Conservation (phyloP, 2,888 invertebrate genomes). For the Tortrix viridana region DNA sequence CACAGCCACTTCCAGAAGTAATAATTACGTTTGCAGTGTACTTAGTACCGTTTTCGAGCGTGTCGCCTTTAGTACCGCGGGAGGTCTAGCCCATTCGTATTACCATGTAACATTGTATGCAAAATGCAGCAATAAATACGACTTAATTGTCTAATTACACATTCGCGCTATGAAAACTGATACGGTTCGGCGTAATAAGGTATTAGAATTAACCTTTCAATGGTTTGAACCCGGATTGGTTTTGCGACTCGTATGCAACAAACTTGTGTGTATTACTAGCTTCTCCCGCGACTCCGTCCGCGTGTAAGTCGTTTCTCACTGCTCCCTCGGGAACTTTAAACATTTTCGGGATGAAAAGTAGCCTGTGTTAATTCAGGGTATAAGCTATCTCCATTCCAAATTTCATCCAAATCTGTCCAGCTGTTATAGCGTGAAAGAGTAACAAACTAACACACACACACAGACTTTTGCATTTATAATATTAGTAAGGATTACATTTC, state of each 20-base stretch:
- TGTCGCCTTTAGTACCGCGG: slow-evolving; percentile 44
- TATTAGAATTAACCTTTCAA: slow-evolving; percentile 32
- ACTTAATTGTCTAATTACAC: slow-evolving; percentile 52
- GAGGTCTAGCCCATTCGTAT: slow-evolving; percentile 49
- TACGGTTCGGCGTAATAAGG: slow-evolving; percentile 23
- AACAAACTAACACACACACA: too few species aligned
- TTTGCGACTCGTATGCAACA: slow-evolving; percentile 10
- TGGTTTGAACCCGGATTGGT: slow-evolving; percentile 21
- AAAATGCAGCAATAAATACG: slow-evolving; percentile 48
- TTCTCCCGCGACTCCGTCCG: too few species aligned
- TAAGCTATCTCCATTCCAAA: too few species aligned
- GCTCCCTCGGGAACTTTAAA: too few species aligned
- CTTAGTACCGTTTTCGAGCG: slow-evolving; percentile 3
- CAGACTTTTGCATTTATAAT: background rate
- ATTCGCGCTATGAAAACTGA: slow-evolving; percentile 41
- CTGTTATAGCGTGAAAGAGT: too few species aligned
- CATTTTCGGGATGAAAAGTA: too few species aligned
- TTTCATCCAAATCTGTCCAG: too few species aligned
- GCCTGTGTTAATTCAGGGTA: too few species aligned
- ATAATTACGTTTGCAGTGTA: background rate
- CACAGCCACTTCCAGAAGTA: too few species aligned
- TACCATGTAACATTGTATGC: slow-evolving; percentile 53
- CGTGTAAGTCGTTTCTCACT: too few species aligned
- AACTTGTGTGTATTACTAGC: slow-evolving; percentile 5
- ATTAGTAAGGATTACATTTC: background rate